Evolutionary conservation across 2,888 invertebrate species (phyloP).

Genomic region (Pseudoips prasinana): DNA sequence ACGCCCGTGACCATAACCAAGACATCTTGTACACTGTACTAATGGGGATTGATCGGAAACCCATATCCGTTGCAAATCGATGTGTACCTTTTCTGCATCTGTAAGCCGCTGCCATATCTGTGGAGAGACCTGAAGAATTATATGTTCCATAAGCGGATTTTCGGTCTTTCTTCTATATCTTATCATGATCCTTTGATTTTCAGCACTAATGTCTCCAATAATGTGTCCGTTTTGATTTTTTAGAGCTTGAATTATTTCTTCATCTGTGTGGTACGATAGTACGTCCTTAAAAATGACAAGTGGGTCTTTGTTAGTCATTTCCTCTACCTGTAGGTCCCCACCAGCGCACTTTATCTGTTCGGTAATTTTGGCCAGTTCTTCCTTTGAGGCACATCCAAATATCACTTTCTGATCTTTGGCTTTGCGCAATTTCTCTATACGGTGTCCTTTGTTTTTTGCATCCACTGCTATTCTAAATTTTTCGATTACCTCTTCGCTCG

Average conservation of each 20-base stretch:
- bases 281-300: background rate
- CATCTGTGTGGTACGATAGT: background rate
- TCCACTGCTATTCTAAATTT: background rate
- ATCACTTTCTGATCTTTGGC: background rate
- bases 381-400: background rate
- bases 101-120: background rate
- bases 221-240: background rate
- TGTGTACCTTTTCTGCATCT: background rate
- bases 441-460: background rate
- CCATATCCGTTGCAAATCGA: constrained; percentile 5
- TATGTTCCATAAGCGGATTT: background rate
- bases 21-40: constrained; percentile 16
- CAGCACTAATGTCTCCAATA: background rate
- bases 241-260: background rate
- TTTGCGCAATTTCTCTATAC: background rate
- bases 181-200: background rate
- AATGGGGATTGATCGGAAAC: constrained; percentile 19
- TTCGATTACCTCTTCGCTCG: background rate
- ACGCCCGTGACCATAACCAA: constrained; percentile 13
- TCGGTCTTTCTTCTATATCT: background rate
- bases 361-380: background rate
- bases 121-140: background rate
- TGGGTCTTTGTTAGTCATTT: background rate
- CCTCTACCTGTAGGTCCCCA: background rate
- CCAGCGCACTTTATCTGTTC: background rate